These are phyloP conservation scores for Phacellophora camtschatica DNA, from an alignment of 30 jellyfish, hydroid and myxozoan genomes.

Conservation along the genomic window DNA sequence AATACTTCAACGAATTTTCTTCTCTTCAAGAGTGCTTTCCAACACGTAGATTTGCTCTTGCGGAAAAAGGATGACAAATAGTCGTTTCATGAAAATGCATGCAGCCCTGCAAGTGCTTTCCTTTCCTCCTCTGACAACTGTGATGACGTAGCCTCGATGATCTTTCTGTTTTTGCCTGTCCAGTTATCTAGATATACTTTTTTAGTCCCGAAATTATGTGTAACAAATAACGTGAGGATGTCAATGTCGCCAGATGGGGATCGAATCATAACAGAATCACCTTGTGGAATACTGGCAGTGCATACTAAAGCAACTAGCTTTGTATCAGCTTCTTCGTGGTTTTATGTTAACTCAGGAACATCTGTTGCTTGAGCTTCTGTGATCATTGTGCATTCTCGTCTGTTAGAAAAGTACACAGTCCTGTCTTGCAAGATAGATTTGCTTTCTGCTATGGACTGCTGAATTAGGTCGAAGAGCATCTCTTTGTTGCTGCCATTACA, in stretches of 20 bases:
- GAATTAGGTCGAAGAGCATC: constrained; percentile 25
- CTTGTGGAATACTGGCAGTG: not conserved
- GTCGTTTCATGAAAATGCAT: not conserved
- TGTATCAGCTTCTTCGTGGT: constrained; percentile 37
- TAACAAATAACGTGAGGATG: not conserved
- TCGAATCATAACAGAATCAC: not conserved
- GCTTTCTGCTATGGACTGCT: not conserved
- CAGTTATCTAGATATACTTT: not conserved
- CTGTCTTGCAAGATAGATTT: not conserved
- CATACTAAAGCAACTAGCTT: constrained; percentile 9
- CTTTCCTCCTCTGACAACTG: not conserved
- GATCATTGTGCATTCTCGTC: not conserved
- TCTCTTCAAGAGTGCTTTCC: not conserved
- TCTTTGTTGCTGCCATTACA: constrained; percentile 19
- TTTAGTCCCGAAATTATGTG: not conserved
- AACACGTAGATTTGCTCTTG: not conserved
- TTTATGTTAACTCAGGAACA: not conserved
- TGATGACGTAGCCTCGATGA: not conserved
- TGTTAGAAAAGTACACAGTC: not conserved
- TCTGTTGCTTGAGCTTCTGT: not conserved
- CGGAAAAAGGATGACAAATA: not conserved
- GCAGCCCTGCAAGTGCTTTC: not conserved
- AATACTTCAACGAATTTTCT: not conserved
- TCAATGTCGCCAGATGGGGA: not conserved
- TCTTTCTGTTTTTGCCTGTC: not conserved